phyloP scores from a whole-genome alignment of 2,888 invertebrate species.

The Zygogramma bicolorata region DNA sequence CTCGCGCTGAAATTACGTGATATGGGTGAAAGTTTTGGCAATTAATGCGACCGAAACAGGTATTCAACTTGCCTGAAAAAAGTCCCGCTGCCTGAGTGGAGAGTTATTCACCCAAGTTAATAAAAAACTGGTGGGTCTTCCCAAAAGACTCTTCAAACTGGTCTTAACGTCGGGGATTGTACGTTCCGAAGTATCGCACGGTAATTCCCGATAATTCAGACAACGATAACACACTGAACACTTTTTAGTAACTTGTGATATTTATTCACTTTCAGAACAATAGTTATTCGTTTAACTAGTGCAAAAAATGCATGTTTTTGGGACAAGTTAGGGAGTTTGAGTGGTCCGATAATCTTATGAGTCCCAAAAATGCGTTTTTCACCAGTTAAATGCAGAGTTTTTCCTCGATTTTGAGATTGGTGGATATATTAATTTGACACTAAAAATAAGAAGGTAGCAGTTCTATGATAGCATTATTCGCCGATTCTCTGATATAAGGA shows the following conservation, averaged over 20 bases:
- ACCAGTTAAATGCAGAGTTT: no score
- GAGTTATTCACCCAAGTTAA: background rate
- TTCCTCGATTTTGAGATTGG: no score
- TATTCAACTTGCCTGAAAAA: background rate
- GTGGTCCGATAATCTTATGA: no score
- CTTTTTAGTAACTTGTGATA: background rate
- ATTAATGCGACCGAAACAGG: background rate
- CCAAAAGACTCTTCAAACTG: background rate
- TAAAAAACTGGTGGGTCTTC: background rate
- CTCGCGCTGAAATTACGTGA: background rate
- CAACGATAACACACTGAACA: background rate
- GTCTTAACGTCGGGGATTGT: background rate
- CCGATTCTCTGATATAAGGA: no score
- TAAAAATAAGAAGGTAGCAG: no score
- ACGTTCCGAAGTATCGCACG: background rate
- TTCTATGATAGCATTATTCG: no score
- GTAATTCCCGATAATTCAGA: slow-evolving; percentile 4
- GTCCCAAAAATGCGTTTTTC: no score
- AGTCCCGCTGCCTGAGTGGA: background rate
- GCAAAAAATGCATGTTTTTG: no score
- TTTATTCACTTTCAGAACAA: no score
- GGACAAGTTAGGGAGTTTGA: no score
- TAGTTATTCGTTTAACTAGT: no score
- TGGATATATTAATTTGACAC: no score
- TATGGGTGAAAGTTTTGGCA: background rate